Evolutionary conservation across 2,113 vertebrate species (phyloP).

Genomic region (Xiphophorus hellerii): DNA sequence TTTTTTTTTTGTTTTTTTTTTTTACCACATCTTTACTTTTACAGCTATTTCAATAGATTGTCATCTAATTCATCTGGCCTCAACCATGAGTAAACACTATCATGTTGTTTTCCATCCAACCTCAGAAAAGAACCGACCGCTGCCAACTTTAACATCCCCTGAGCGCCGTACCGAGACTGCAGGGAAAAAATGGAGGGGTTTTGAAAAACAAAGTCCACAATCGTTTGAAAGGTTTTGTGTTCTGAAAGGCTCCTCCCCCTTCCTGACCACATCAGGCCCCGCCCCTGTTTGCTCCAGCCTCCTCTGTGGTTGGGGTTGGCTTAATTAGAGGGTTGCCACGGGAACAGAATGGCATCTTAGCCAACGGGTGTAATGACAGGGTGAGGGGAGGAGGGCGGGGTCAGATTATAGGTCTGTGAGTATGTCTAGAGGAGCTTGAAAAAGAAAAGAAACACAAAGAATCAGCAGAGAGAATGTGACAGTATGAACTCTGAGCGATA

Average conservation of each 20-base stretch:
- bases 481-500: constrained; percentile 42
- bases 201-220: constrained; percentile 65
- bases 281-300: constrained; percentile 31
- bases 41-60: constrained; percentile 56
- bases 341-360: constrained; percentile 76
- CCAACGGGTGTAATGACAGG: constrained; percentile 81
- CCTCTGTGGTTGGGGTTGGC: constrained; percentile 66
- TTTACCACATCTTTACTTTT: constrained; percentile 44
- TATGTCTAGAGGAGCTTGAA: constrained; percentile 62
- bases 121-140: constrained; percentile 46
- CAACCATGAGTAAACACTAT: constrained; percentile 48
- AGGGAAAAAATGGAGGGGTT: constrained; percentile 64
- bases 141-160: constrained; percentile 52
- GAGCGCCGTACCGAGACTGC: constrained; percentile 44
- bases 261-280: constrained; percentile 58
- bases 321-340: constrained; percentile 83
- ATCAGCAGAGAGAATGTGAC: constrained; percentile 40
- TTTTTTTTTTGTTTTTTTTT: not conserved
- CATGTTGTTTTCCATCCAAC: constrained; percentile 37
- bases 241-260: constrained; percentile 51
- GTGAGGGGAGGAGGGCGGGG: constrained; percentile 79
- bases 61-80: constrained; percentile 36
- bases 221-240: constrained; percentile 58
- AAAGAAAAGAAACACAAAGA: constrained; percentile 56
- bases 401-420: constrained; percentile 79